Percentiles rank a stretch among this genome's conserved stretches.
Conservation (phyloP, 1,140 invertebrate species). For the Helicoverpa armigera region DNA sequence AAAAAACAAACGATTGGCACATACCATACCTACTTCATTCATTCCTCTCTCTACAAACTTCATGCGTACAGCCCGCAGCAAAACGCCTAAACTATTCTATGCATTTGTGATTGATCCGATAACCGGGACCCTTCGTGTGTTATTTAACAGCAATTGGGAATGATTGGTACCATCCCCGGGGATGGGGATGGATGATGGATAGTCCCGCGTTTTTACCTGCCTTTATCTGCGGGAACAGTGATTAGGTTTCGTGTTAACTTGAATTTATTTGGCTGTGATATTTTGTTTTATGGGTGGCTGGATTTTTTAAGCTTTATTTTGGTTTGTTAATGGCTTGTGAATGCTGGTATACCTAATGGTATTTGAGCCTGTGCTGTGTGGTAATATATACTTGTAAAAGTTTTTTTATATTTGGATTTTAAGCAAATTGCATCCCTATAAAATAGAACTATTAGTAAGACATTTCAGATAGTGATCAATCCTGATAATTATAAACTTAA, state of each 20-base stretch:
- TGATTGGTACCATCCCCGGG: constrained; percentile 43
- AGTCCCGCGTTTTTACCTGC: constrained; percentile 37
- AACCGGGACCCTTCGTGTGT: constrained; percentile 50
- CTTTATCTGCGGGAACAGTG: constrained; percentile 15
- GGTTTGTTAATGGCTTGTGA: neutral
- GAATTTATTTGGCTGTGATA: constrained; percentile 21
- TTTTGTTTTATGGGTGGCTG: neutral
- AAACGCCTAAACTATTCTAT: constrained; percentile 57
- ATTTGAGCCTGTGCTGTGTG: too few species aligned
- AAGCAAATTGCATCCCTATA: too few species aligned
- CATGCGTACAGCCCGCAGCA: constrained; percentile 33
- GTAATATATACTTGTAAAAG: too few species aligned
- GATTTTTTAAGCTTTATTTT: neutral
- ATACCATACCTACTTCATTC: neutral
- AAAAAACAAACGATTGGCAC: neutral
- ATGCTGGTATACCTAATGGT: too few species aligned
- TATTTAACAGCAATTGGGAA: constrained; percentile 50
- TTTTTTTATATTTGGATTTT: too few species aligned
- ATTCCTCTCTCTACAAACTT: constrained; percentile 15
- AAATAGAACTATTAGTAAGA: too few species aligned
- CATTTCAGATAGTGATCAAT: too few species aligned
- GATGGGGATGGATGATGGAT: constrained; percentile 36
- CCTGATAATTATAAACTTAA: too few species aligned
- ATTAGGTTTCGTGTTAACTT: constrained; percentile 31
- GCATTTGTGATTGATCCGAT: constrained; percentile 61